Evolutionary conservation across 2,113 vertebrate species (phyloP).

Genomic region (Triplophysa tibetana): DNA sequence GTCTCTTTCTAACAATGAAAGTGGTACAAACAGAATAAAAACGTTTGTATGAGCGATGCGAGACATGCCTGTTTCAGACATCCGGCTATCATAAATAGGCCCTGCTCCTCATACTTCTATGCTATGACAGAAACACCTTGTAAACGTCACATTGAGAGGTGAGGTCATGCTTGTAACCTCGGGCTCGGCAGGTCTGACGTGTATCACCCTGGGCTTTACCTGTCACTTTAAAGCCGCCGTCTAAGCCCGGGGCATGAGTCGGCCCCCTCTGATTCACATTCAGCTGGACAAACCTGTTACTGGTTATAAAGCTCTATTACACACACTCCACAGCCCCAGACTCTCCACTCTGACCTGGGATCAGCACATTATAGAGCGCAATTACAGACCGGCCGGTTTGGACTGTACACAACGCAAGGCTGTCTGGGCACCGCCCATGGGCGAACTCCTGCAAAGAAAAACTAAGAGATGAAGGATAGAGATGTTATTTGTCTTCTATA

Average conservation of each 20-base stretch:
- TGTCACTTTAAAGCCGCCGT: slow-evolving; percentile 18
- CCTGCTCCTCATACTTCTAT: slow-evolving; percentile 14
- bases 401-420: neutral
- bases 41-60: neutral
- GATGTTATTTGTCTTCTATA: slow-evolving; percentile 20
- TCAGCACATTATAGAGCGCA: slow-evolving; percentile 57
- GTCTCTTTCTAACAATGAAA: neutral
- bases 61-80: slow-evolving; percentile 10
- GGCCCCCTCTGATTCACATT: slow-evolving; percentile 37
- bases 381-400: slow-evolving; percentile 18
- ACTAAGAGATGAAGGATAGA: slow-evolving; percentile 19
- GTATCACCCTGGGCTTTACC: slow-evolving; percentile 37
- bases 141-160: slow-evolving; percentile 39
- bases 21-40: neutral
- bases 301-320: slow-evolving; percentile 38
- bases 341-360: slow-evolving; percentile 39
- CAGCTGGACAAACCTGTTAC: slow-evolving; percentile 49
- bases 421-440: neutral
- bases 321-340: slow-evolving; percentile 39
- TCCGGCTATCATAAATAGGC: neutral
- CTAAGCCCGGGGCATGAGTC: slow-evolving; percentile 40
- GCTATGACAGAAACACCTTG: slow-evolving; percentile 30
- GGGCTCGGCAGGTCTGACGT: slow-evolving; percentile 11
- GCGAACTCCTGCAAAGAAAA: slow-evolving; percentile 36
- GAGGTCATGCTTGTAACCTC: slow-evolving; percentile 33